Percentiles rank a stretch among this genome's conserved stretches.
Evolutionary conservation across 2,113 vertebrate genomes (phyloP).

Genomic region (Equus przewalskii): DNA sequence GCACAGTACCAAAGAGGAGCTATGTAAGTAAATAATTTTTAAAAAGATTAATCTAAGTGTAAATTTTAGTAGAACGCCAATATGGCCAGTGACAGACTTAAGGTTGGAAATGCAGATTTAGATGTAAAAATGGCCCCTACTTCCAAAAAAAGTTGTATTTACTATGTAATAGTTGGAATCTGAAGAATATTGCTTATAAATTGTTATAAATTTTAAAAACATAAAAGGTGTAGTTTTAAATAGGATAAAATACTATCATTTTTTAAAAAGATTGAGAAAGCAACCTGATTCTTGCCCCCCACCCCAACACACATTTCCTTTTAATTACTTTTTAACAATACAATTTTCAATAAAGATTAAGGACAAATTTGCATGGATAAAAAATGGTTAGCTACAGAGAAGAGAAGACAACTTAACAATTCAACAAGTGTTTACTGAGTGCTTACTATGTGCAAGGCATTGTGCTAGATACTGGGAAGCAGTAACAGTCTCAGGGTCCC

Average conservation of each 20-base stretch:
- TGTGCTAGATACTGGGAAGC: neutral
- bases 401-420: neutral
- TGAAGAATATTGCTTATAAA: neutral
- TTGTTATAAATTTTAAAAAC: slow-evolving; percentile 27
- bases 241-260: neutral
- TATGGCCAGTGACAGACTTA: neutral
- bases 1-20: neutral
- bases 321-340: neutral
- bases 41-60: neutral
- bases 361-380: neutral
- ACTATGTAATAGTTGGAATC: neutral
- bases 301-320: neutral
- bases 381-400: neutral
- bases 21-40: neutral
- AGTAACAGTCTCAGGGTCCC: neutral
- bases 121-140: neutral
- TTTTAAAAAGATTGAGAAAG: slow-evolving; percentile 19
- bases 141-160: neutral
- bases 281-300: neutral
- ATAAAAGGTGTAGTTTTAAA: neutral
- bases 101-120: neutral
- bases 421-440: neutral
- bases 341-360: neutral
- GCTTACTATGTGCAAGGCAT: neutral
- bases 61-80: neutral